phyloP scores from a whole-genome alignment of 2,888 invertebrate genomes.

The Fragum whitleyi region DNA sequence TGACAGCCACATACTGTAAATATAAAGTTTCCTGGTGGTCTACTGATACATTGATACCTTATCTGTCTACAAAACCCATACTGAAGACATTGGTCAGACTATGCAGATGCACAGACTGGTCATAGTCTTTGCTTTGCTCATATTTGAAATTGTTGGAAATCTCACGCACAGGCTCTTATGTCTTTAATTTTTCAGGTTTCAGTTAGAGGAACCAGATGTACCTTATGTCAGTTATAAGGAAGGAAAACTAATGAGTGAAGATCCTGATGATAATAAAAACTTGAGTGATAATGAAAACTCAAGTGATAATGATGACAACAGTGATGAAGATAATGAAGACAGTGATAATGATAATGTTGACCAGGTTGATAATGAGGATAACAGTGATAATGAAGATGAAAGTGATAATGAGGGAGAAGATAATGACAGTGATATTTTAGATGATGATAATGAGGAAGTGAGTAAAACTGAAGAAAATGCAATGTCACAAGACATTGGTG shows the following conservation, averaged over 20 bases:
- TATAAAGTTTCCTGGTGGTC: too few relatives aligned
- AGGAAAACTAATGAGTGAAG: slow-evolving; percentile 65
- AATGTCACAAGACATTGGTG: too few relatives aligned
- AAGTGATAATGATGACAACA: slow-evolving; percentile 67
- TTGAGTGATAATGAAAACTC: slow-evolving; percentile 81
- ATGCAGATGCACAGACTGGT: too few relatives aligned
- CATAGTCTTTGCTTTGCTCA: too few relatives aligned
- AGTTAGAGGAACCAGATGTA: slow-evolving; percentile 63
- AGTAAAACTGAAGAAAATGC: slow-evolving; percentile 55
- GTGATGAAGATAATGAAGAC: slow-evolving; percentile 75
- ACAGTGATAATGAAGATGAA: slow-evolving; percentile 51
- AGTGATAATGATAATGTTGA: slow-evolving; percentile 56
- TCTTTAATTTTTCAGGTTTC: slow-evolving; percentile 68
- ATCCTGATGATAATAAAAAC: slow-evolving; percentile 54
- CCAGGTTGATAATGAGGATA: slow-evolving; percentile 57
- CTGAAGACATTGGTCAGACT: too few relatives aligned
- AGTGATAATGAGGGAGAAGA: neutral
- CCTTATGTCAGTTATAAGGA: slow-evolving; percentile 73
- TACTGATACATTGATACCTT: too few relatives aligned
- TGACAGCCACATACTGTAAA: too few relatives aligned
- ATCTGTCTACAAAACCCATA: too few relatives aligned
- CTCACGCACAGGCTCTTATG: too few relatives aligned
- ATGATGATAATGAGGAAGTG: slow-evolving; percentile 45
- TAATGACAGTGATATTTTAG: slow-evolving; percentile 16
- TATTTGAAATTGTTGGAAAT: too few relatives aligned